A percentile compares a stretch with the other conserved stretches of the same genome.
phyloP scores from a whole-genome alignment of 2,888 invertebrate species.

The Tetramorium bicarinatum region DNA sequence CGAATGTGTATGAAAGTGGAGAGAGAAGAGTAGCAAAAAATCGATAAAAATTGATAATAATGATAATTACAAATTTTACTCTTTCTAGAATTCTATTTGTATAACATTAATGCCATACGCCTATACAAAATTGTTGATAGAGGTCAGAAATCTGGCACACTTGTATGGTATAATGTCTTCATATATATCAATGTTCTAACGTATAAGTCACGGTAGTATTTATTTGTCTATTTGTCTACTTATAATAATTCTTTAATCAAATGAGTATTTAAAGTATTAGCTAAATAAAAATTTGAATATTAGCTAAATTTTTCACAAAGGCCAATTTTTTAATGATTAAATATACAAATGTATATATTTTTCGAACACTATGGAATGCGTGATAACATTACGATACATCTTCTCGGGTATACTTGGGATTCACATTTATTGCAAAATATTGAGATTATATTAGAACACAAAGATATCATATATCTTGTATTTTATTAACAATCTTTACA shows the following conservation, averaged over 20 bases:
- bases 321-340: not conserved
- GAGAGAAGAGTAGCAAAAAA: constrained; percentile 37
- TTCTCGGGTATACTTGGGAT: not conserved
- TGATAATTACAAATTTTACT: constrained; percentile 54
- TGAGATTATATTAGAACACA: not conserved
- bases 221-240: not conserved
- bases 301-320: not conserved
- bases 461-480: constrained; percentile 59
- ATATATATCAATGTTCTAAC: constrained; percentile 33
- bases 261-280: not conserved
- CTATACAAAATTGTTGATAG: constrained; percentile 63
- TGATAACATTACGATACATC: not conserved
- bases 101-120: constrained; percentile 60
- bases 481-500: constrained; percentile 68
- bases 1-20: constrained; percentile 66
- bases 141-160: constrained; percentile 66
- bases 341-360: not conserved
- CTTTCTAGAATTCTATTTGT: constrained; percentile 58
- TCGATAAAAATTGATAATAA: not conserved
- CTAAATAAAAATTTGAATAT: not conserved
- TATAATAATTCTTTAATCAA: not conserved
- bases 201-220: not conserved
- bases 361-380: not conserved
- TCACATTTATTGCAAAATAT: not conserved
- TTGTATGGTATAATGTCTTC: constrained; percentile 64